phyloP scores from a whole-genome alignment of 2,888 invertebrate genomes.

The Drosophila robusta region DNA sequence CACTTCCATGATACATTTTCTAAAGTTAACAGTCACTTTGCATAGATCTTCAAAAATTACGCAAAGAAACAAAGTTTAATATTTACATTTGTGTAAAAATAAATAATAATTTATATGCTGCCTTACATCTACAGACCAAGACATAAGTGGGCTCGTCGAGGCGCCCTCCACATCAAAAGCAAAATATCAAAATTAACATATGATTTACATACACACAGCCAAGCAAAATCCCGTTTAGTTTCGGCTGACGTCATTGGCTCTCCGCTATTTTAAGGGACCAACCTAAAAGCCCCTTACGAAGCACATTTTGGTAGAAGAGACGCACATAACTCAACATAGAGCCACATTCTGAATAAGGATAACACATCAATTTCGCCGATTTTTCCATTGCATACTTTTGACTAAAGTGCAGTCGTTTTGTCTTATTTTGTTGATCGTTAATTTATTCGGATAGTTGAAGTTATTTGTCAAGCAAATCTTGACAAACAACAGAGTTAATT shows the following conservation, averaged over 20 bases:
- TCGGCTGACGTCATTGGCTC: conserved; percentile 8
- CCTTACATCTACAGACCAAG: neutral
- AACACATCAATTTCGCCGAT: neutral
- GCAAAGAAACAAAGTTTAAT: too few relatives aligned
- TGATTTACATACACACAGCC: neutral
- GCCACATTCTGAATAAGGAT: neutral
- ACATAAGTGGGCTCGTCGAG: neutral
- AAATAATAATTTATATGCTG: too few relatives aligned
- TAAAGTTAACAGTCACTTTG: too few relatives aligned
- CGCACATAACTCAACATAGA: neutral
- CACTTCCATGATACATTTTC: too few relatives aligned
- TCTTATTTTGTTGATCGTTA: neutral
- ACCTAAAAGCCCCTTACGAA: neutral
- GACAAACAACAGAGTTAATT: conserved; percentile 1
- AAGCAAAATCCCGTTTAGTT: neutral
- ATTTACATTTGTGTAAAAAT: too few relatives aligned
- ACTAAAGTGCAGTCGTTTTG: too few relatives aligned
- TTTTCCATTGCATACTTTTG: neutral
- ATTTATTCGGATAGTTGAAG: neutral
- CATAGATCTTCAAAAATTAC: too few relatives aligned
- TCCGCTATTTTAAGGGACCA: neutral
- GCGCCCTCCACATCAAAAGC: neutral
- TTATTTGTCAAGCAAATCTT: neutral
- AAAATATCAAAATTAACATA: conserved; percentile 11
- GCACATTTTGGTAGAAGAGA: neutral